Evolutionary conservation across 2,888 invertebrate genomes (phyloP).

Genomic region (Ormyrus rosae): DNA sequence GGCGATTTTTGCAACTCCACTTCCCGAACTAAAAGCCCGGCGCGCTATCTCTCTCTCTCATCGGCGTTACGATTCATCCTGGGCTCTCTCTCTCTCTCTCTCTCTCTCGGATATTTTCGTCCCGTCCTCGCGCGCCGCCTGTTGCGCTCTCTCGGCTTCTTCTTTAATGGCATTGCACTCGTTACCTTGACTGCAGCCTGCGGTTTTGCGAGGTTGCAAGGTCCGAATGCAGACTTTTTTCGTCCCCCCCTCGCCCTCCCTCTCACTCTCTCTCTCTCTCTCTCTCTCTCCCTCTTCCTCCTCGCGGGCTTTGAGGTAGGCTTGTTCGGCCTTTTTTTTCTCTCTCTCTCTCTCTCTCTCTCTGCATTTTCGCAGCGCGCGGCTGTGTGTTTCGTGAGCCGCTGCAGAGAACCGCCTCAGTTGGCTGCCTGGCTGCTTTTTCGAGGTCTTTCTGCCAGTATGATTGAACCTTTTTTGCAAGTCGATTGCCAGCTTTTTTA

Average conservation of each 20-base stretch:
- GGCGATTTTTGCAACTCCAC: too few species aligned
- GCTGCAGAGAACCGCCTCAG: background rate
- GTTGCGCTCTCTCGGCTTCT: slow-evolving; percentile 47
- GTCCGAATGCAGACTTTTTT: slow-evolving; percentile 54
- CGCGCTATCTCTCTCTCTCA: background rate
- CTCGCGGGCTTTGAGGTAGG: slow-evolving; percentile 13
- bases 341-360: slow-evolving; percentile 17
- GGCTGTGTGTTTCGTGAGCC: slow-evolving; percentile 17
- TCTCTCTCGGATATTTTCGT: slow-evolving; percentile 43
- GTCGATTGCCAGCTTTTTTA: slow-evolving; percentile 34
- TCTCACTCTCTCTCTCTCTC: background rate
- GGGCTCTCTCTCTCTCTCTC: too few species aligned
- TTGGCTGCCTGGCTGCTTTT: slow-evolving; percentile 25
- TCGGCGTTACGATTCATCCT: slow-evolving; percentile 26
- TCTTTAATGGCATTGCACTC: slow-evolving; percentile 58
- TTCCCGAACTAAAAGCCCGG: too few species aligned
- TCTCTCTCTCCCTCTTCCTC: background rate
- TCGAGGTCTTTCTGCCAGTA: slow-evolving; percentile 45
- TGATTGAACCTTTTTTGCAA: slow-evolving; percentile 53
- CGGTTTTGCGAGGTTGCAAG: slow-evolving; percentile 56
- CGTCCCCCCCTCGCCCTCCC: background rate
- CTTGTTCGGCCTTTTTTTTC: background rate
- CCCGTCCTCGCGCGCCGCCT: slow-evolving; percentile 38
- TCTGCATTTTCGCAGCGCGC: background rate
- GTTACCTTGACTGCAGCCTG: slow-evolving; percentile 58